These are phyloP conservation scores for Marmota flaviventris DNA, from an alignment of 2,113 vertebrate species.

Conservation along the genomic window DNA sequence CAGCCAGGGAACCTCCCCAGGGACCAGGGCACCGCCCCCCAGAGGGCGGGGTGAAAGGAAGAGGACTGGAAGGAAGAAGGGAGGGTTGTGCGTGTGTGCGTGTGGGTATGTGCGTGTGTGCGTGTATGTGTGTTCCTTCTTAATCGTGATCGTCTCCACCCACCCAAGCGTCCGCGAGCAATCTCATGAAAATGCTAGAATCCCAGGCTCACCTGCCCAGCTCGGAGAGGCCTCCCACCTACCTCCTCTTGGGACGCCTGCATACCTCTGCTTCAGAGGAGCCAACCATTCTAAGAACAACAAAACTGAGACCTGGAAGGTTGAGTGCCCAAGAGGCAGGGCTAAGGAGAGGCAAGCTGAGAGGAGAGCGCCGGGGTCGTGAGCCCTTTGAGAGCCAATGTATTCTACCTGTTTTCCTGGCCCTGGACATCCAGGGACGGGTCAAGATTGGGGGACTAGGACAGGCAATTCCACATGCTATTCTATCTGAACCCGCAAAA, in stretches of 20 bases:
- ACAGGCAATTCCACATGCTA: accelerated
- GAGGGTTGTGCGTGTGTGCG: not conserved
- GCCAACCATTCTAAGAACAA: no score
- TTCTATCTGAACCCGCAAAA: not conserved
- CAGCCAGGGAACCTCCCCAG: not conserved
- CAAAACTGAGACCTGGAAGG: not conserved
- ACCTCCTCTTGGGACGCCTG: accelerated
- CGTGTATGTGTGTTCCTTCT: not conserved
- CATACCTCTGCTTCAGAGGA: not conserved
- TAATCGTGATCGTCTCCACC: not conserved
- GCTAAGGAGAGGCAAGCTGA: not conserved
- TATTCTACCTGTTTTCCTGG: not conserved
- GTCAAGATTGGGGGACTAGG: no score
- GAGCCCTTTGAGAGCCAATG: not conserved
- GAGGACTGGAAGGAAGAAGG: not conserved
- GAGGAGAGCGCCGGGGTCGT: accelerated
- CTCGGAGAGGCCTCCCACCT: not conserved
- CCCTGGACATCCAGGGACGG: not conserved
- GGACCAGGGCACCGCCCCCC: conserved; percentile 39
- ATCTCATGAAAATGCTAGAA: not conserved
- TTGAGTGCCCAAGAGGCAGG: not conserved
- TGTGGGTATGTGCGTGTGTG: not conserved
- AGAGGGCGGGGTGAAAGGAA: conserved; percentile 27
- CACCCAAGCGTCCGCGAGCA: not conserved
- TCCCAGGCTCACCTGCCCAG: not conserved